Conservation (phyloP, 23 tunicate species). For the Botrylloides violaceus region DNA sequence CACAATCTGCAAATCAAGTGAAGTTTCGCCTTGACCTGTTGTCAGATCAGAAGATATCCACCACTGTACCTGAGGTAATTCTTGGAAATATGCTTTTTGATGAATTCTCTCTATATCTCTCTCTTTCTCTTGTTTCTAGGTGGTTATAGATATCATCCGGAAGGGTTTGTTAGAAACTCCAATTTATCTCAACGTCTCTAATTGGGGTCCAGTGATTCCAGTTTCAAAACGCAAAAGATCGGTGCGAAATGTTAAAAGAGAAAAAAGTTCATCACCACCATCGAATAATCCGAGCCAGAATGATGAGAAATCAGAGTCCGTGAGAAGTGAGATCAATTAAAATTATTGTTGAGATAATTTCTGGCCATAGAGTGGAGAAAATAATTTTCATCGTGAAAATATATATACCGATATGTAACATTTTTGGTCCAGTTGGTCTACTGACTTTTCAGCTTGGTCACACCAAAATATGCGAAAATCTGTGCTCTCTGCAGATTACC, state of each 20-base stretch:
- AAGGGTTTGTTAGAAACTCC: constrained; percentile 33
- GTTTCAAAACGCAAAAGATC: neutral
- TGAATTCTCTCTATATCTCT: no score
- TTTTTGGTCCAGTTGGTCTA: no score
- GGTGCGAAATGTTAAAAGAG: neutral
- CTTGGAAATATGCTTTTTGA: neutral
- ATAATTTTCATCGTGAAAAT: no score
- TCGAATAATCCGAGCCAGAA: neutral
- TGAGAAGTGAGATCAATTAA: no score
- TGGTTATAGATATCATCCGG: constrained; percentile 22
- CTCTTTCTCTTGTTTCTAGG: no score
- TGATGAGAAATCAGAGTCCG: no score
- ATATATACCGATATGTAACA: no score
- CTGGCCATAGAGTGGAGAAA: no score
- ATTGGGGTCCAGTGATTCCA: constrained; percentile 31
- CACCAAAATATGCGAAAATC: no score
- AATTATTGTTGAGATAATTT: no score
- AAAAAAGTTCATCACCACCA: constrained; percentile 1
- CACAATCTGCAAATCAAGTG: constrained; percentile 28
- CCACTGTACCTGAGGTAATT: constrained; percentile 47
- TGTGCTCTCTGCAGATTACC: no score
- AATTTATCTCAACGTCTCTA: constrained; percentile 20
- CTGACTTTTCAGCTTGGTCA: no score
- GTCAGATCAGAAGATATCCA: constrained; percentile 20
- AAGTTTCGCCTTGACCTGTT: constrained; percentile 49